Evolutionary conservation across 2,797 vertebrate species (phyloP), one percentile per base, ranked within the genome.

Genomic region (Hydrocynus forskahlii): DNA sequence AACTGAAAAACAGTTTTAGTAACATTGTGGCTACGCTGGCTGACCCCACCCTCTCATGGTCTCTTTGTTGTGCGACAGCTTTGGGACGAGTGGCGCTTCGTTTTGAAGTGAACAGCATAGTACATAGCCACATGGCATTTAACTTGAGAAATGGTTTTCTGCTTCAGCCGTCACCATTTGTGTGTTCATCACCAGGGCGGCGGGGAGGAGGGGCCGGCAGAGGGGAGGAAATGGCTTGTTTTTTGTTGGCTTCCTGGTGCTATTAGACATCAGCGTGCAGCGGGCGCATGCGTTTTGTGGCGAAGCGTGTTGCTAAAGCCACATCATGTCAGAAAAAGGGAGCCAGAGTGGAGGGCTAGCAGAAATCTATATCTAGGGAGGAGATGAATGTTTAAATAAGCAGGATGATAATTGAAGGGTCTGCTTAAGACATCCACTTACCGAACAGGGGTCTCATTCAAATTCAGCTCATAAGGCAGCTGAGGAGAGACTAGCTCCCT

Each of bases 91-190:
- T 96, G 95, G 93, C 95, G 95, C 95, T 97, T 97, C 96, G 96
- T 97, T 97, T 96, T 95, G 95, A 95, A 96, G 96, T 94, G 95
- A 96, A 96, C 96, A 95, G 97, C 96, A 96, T 95, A 95, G 96
- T 96, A 95, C 95, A 95, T 96, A 96, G 96, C 96, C 95, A 95
- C 95, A 96, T 98, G 97, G 96, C 97, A 98, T 98, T 98, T 98
- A 96, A 96, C 96, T 96, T 97, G 97, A 99, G 95, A 97, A 97
- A 98, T 97, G 95, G 94, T 93, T 97, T 97, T 96, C 96, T 97
- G 96, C 96, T 96, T 97, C 95, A 96, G 95, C 96, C 95, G 96
- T 95, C 96, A 96, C 95, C 94, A 92, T 92, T 89, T 93, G 95
- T 93, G 95, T 95, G 97, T 97, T 96, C 96, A 95, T 96, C 95